Conservation (phyloP, 2,888 invertebrate genomes). For the Apantesis nais region DNA sequence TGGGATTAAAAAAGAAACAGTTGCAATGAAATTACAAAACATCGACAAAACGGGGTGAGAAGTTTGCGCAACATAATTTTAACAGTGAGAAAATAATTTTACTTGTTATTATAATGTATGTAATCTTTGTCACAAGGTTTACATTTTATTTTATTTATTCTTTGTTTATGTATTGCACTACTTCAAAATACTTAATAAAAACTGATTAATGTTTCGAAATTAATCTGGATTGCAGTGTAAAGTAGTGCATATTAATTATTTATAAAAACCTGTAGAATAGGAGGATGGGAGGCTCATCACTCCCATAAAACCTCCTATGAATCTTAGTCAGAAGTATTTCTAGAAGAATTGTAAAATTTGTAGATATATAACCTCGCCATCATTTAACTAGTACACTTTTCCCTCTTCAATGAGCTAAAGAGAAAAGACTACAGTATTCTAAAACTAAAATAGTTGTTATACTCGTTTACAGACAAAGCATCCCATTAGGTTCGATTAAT, state of each 20-base stretch:
- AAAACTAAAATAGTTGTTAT: neutral
- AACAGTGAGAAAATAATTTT: neutral
- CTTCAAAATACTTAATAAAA: neutral
- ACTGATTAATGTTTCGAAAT: neutral
- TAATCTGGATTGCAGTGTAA: no score
- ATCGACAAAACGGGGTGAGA: neutral
- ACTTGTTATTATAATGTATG: neutral
- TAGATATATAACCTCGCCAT: no score
- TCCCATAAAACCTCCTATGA: neutral
- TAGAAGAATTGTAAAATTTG: neutral
- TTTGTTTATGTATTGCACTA: neutral
- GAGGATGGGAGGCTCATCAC: neutral
- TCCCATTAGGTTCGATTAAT: neutral
- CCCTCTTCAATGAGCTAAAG: neutral
- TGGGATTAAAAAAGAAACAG: neutral
- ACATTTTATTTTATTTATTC: neutral
- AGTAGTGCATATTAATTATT: no score
- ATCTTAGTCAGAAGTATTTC: neutral
- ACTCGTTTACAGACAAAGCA: neutral
- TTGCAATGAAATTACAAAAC: neutral
- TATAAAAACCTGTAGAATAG: no score
- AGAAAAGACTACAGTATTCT: neutral
- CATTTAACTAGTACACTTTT: neutral
- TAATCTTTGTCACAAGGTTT: neutral
- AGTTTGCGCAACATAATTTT: neutral